A percentile compares a stretch with the other conserved stretches of the same genome.
Conservation (phyloP, 2,888 invertebrate genomes). For the Melieria omissa region DNA sequence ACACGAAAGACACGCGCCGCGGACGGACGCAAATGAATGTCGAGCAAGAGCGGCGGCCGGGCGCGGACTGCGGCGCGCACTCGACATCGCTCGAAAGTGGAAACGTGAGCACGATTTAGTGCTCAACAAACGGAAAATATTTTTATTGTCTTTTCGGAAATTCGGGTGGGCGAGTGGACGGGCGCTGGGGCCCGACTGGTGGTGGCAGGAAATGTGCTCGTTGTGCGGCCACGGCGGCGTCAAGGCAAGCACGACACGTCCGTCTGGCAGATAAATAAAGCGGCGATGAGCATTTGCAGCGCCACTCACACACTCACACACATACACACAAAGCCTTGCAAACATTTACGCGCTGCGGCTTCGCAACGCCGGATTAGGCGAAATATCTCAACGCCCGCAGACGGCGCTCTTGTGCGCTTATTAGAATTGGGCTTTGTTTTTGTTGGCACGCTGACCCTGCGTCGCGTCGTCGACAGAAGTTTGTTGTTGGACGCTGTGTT, state of each 20-base stretch:
- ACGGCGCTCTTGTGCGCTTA: no score
- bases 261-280: background rate
- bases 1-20: background rate
- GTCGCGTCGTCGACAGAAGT: no score
- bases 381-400: no score
- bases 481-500: no score
- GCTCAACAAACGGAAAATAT: constrained; percentile 19
- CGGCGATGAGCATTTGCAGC: no score
- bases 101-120: constrained; percentile 16
- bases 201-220: background rate
- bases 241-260: background rate
- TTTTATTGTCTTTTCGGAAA: constrained; percentile 18
- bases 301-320: background rate
- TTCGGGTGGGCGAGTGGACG: background rate
- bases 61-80: background rate
- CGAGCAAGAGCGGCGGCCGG: background rate
- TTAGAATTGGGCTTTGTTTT: no score
- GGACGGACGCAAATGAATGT: constrained; percentile 5
- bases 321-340: no score
- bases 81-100: constrained; percentile 2
- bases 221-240: background rate
- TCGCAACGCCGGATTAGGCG: no score
- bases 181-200: no score
- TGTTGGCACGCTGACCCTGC: no score
- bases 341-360: no score